Evolutionary conservation across 2,113 vertebrate genomes (phyloP).

Genomic region (Cranoglanis bouderius): DNA sequence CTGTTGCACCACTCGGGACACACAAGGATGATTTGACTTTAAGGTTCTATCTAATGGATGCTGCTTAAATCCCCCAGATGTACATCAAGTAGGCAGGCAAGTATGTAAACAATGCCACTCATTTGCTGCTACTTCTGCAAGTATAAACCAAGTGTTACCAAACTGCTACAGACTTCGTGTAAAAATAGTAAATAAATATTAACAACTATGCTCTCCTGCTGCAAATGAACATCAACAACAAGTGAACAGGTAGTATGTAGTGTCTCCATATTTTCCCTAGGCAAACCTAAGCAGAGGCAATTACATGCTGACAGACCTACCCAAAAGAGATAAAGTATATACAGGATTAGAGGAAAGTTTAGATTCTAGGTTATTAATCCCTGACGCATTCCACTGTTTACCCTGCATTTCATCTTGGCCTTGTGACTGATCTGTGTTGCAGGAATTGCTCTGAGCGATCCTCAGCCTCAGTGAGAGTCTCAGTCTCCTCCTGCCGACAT

Average conservation of each 20-base stretch:
- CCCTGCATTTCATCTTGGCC: not conserved
- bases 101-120: not conserved
- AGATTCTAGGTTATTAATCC: conserved; percentile 3
- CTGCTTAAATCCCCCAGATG: not conserved
- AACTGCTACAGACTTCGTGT: not conserved
- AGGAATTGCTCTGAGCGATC: conserved; percentile 14
- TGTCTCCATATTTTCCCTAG: not conserved
- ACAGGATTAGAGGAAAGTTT: not conserved
- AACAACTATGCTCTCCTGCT: not conserved
- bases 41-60: not conserved
- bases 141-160: not conserved
- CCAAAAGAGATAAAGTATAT: conserved; percentile 12
- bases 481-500: conserved; percentile 17
- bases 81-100: not conserved
- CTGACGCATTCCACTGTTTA: conserved; percentile 6
- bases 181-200: not conserved
- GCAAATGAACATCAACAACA: not conserved
- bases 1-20: not conserved
- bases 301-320: not conserved
- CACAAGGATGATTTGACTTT: not conserved
- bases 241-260: not conserved
- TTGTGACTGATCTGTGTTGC: conserved; percentile 22
- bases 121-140: not conserved
- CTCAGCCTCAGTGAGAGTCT: conserved; percentile 8
- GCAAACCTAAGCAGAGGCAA: not conserved